Base-by-base conservation (phyloP, 1,140 invertebrate species). In the Elysia chlorotica region DNA sequence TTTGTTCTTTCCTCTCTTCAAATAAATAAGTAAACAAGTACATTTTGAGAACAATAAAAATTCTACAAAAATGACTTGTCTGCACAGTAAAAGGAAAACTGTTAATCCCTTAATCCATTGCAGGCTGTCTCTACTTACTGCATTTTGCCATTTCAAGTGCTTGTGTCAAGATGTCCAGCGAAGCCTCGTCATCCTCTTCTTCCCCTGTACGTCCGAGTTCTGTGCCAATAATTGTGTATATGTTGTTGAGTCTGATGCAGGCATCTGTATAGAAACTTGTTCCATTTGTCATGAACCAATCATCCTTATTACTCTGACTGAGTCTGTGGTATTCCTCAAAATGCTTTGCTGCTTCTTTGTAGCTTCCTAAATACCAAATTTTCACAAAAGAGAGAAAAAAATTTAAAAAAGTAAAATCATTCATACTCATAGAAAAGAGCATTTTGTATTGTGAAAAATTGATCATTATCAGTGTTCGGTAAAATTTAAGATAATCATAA, bases 311-410 rank as follows among this genome's bases (percentile, higher is more conserved):
- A 30, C 79, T 75, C 54, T 76, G 54, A 3, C 83, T 75, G 56
- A 86, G 70, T 35, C 76, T 76, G 70, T 86, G 81, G 71, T 83
- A 86, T 1, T 72, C 75, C 71, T 87, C 85, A 80, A 86, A 85
- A 74, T 86, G 78, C 74, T 86, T 79, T 23, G 80, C 79, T 65
- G 86, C 83, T 54, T 80, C 76, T 48, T 79, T 78, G 57, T 76
- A 76, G 41, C 41, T 48, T 48, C 41, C 57, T 21, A 25, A 61
- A 61, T 1, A 25, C 30, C 57, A 61, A 17, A 61, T 30, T 61
- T n/a, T n/a, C n/a, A n/a, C n/a, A n/a, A n/a, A n/a, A n/a, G n/a
- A n/a, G n/a, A n/a, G n/a, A n/a, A n/a, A n/a, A n/a, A n/a, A n/a
- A n/a, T n/a, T n/a, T n/a, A n/a, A n/a, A n/a, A n/a, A n/a, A n/a